A percentile compares a stretch with the other conserved stretches of the same genome.
These are phyloP conservation scores for Pyrocoelia pectoralis DNA, from an alignment of 2,888 invertebrate species.

Conservation along the genomic window DNA sequence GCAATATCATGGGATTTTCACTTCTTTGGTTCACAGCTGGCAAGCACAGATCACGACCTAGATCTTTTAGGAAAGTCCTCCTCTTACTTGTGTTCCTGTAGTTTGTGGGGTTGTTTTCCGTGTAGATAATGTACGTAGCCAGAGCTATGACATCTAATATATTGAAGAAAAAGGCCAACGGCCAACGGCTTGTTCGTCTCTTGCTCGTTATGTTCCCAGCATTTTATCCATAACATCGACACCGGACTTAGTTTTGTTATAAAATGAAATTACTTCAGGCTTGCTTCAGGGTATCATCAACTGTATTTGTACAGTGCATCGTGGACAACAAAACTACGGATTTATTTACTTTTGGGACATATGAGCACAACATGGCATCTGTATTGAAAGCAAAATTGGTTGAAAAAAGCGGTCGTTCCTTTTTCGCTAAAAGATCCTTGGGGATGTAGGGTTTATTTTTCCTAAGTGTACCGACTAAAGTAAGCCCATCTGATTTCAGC, in stretches of 20 bases:
- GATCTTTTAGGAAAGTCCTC: conserved; percentile 12
- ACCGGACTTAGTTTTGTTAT: too few relatives aligned
- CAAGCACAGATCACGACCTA: conserved; percentile 16
- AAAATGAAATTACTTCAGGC: too few relatives aligned
- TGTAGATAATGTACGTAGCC: conserved; percentile 17
- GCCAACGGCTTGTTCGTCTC: conserved; percentile 10
- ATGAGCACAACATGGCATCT: too few relatives aligned
- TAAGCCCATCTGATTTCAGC: too few relatives aligned
- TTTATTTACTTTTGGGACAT: too few relatives aligned
- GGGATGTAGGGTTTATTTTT: too few relatives aligned
- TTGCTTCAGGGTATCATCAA: too few relatives aligned
- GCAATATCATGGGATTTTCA: not conserved
- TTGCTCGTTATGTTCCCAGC: not conserved
- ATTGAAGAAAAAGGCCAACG: conserved; percentile 19
- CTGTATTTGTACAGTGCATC: too few relatives aligned
- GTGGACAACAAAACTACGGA: not conserved
- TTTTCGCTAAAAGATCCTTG: too few relatives aligned
- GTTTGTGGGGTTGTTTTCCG: conserved; percentile 16
- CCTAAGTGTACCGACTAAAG: too few relatives aligned
- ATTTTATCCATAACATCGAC: not conserved
- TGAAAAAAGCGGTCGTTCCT: too few relatives aligned
- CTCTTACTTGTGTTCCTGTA: too few relatives aligned
- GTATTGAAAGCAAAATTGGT: not conserved
- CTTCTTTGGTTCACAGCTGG: conserved; percentile 18
- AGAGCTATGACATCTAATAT: conserved; percentile 20